A percentile compares a stretch with the other conserved stretches of the same genome.
Evolutionary conservation across 2,888 invertebrate species (phyloP).

Genomic region (Agrotis exclamationis): DNA sequence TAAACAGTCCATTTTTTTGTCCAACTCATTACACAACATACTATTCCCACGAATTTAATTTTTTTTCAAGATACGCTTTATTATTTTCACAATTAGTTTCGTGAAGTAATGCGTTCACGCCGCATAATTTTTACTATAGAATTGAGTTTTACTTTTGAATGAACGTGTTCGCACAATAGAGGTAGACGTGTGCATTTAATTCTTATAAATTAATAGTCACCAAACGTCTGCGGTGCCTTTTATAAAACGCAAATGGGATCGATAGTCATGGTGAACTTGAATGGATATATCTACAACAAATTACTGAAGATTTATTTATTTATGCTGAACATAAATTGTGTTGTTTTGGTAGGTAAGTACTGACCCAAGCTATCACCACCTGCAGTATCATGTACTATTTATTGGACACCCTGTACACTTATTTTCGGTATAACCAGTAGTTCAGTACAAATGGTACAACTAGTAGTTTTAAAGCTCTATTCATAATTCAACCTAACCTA

Average conservation of each 20-base stretch:
- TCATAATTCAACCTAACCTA: no score
- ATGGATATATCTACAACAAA: slow-evolving; percentile 10
- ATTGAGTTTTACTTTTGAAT: slow-evolving; percentile 75
- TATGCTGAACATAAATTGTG: no score
- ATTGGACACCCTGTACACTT: no score
- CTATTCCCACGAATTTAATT: slow-evolving; percentile 86
- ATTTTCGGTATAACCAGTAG: no score
- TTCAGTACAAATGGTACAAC: no score
- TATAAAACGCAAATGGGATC: slow-evolving; percentile 41
- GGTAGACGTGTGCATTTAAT: slow-evolving; percentile 77
- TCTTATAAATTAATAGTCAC: slow-evolving; percentile 70
- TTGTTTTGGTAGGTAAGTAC: no score
- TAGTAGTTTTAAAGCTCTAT: no score
- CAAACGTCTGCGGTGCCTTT: slow-evolving; percentile 45
- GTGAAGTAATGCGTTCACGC: slow-evolving; percentile 89
- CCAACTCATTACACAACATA: slow-evolving; percentile 84
- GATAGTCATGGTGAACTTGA: slow-evolving; percentile 39
- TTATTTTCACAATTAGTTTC: slow-evolving; percentile 85
- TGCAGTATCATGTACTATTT: no score
- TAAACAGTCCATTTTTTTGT: slow-evolving; percentile 83
- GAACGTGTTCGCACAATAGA: slow-evolving; percentile 75
- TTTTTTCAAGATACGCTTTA: slow-evolving; percentile 73
- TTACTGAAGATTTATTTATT: slow-evolving; percentile 5
- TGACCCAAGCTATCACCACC: no score
- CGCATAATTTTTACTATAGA: slow-evolving; percentile 82